Evolutionary conservation across 2,888 invertebrate species (phyloP).

Genomic region (Chrysodeixis includens): DNA sequence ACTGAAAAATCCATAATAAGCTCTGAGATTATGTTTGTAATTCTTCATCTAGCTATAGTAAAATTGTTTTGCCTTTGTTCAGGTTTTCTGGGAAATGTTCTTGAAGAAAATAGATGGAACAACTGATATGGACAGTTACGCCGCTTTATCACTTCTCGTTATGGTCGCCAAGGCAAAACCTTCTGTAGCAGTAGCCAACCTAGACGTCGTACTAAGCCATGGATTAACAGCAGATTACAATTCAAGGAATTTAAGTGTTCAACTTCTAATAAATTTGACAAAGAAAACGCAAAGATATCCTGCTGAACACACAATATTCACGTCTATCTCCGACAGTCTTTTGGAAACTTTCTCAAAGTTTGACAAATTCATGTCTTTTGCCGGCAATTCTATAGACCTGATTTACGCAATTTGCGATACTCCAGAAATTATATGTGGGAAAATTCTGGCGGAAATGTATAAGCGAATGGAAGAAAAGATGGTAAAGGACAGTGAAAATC

Average conservation of each 20-base stretch:
- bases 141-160: constrained; percentile 93
- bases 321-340: constrained; percentile 75
- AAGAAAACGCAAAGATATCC: constrained; percentile 82
- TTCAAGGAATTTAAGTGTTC: constrained; percentile 75
- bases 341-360: constrained; percentile 85
- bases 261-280: constrained; percentile 75
- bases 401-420: constrained; percentile 89
- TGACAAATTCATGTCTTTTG: constrained; percentile 85
- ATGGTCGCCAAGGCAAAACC: constrained; percentile 91
- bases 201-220: constrained; percentile 92
- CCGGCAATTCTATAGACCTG: constrained; percentile 86
- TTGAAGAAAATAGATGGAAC: constrained; percentile 92
- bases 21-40: no score
- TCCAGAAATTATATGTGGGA: constrained; percentile 87
- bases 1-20: no score
- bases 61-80: constrained; percentile 39
- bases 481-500: constrained; percentile 71
- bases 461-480: constrained; percentile 80
- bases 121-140: constrained; percentile 92
- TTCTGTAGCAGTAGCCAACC: constrained; percentile 91
- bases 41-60: no score
- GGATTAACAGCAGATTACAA: constrained; percentile 90
- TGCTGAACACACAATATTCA: constrained; percentile 77
- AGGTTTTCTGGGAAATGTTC: constrained; percentile 96
- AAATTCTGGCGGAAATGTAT: constrained; percentile 85